These are phyloP conservation scores for Stenchaetothrips biformis DNA, from an alignment of 2,888 invertebrate species.

Conservation along the genomic window DNA sequence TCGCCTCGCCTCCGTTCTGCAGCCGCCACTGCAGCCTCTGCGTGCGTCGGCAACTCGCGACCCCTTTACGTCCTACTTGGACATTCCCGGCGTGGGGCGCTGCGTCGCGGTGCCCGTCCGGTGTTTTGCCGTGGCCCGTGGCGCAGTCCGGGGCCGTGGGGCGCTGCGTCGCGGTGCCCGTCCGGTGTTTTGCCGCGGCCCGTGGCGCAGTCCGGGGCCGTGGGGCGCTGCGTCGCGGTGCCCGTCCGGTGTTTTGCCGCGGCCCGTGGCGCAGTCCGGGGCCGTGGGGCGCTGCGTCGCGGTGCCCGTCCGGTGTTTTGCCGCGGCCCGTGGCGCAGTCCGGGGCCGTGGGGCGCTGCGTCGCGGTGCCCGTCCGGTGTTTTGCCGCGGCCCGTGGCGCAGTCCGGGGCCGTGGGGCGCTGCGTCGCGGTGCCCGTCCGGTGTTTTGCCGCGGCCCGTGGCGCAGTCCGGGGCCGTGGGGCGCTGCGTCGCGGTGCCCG, in stretches of 20 bases:
- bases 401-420: neutral
- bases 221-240: neutral
- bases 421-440: neutral
- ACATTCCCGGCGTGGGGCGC: too few species aligned
- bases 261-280: neutral
- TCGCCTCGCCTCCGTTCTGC: neutral
- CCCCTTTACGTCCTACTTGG: neutral
- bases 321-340: neutral
- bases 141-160: neutral
- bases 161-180: neutral
- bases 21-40: too few species aligned
- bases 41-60: neutral
- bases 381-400: neutral
- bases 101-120: neutral
- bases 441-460: neutral
- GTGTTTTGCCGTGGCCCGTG: neutral
- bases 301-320: neutral
- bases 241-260: neutral
- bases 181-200: neutral
- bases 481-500: neutral
- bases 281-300: neutral
- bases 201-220: neutral
- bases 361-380: neutral
- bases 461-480: neutral
- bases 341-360: neutral